Base-by-base conservation (phyloP, 2,113 vertebrate species). In the Corydoras sp. region DNA sequence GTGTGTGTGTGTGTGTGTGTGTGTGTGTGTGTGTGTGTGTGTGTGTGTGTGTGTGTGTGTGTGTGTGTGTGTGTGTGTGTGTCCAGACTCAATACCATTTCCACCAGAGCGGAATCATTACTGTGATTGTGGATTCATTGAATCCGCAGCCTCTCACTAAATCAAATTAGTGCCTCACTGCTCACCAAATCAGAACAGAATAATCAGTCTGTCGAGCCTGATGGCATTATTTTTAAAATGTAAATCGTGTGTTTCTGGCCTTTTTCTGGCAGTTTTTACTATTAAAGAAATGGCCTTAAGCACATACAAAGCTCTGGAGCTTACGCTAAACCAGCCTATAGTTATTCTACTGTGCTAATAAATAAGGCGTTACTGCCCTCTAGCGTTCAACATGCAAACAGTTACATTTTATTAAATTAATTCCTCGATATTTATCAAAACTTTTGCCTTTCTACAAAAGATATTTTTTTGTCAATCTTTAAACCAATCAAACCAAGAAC, bases 121-220 rank as follows among this genome's bases (percentile, higher is more conserved):
- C 58, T 62, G 58, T 74, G 65, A 59, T 60, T 69, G 67, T 59
- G 49, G 32, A 30, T 43, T 74, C 64, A 74, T 55, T 74, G 31
- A 67, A 68, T 59, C 72, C 62, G n/a, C 58, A 62, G 12, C 58
- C 30, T 32, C 54, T 67, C 64, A 68, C 72, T 62, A 55, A 62
- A 68, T 68, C 64, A 62, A 74, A 74, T 68, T 74, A 74, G 65
- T n/a, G 51, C 43, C 48, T 48, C 15, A n/a, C 29, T 48, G 56
- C n/a, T 43, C 15, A 58, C 58, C 58, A 67, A 9, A 62, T 49
- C 31, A 68, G 14, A 64, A 67, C 24, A 14, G 48, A 15, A 54
- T 48, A 24, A 56, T 3, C 9, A 35, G 56, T 18, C 14, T 35
- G 15, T 56, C 53, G 43, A 4, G 43, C 53, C 55, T 51, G 5